Evolutionary conservation across 2,888 invertebrate genomes (phyloP), one percentile per base, ranked within the genome.

Genomic region (Pachycephus smyrnensis): DNA sequence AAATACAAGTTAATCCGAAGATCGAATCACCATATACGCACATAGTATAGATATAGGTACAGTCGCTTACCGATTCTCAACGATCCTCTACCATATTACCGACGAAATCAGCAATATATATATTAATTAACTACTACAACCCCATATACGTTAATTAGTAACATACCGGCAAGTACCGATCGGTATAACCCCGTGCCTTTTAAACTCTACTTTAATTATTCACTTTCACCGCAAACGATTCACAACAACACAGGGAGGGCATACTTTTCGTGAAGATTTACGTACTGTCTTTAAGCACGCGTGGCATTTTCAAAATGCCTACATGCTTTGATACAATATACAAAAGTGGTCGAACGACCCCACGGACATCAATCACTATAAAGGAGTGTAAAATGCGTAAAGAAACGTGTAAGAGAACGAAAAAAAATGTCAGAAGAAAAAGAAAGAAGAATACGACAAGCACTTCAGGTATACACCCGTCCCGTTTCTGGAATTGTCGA

Each of bases 201-300:
- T 23, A 23, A 55, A 55, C 23, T 9, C 55, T 15, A 23, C 84
- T 84, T 85, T 86, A 86, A 87, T 87, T 87, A 87, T 87, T 87
- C 87, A 87, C 87, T 87, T 87, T 87, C 87, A 83, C 87, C 84
- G 78, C 79, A 75, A 78, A 82, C 81, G 55, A 55, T 55, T 23
- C 23, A 55, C 55, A 55, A 55, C 55, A 55, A 55, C 23, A 6
- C 55, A 55, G 23, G 55, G 23, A 23, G 55, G 9, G 9, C 23
- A 23, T 55, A 55, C 23, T 6, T 55, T 55, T 55, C 23, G 23
- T 23, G 55, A 55, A 55, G 55, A 55, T 55, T 55, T 55, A 55
- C 55, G 55, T 23, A 55, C 55, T 55, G 55, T 9, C 23, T 55
- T 55, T 9, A 9, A 23, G 55, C 23, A 15, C 1, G 55, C 55